Conservation (phyloP, 2,888 invertebrate species). For the Agrochola macilenta region DNA sequence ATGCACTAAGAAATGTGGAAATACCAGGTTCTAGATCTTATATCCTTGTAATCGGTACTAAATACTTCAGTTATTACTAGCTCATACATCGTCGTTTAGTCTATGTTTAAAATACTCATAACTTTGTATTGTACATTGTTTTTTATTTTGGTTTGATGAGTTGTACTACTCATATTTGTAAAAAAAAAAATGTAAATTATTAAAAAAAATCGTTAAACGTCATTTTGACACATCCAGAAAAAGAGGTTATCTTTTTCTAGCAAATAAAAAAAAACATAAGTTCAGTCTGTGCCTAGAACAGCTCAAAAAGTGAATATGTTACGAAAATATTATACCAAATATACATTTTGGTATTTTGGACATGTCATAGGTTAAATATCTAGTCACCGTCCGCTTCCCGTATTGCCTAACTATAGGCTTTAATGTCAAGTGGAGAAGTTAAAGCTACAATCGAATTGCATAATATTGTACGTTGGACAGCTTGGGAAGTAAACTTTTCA, state of each 20-base stretch:
- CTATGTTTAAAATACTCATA: too few species aligned
- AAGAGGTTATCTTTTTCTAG: neutral
- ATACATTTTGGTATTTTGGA: neutral
- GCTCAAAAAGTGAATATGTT: neutral
- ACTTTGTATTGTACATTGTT: too few species aligned
- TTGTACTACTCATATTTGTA: too few species aligned
- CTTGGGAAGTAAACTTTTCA: slow-evolving; percentile 5
- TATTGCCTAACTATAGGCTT: slow-evolving; percentile 18
- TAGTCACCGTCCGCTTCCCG: neutral
- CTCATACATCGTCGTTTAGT: too few species aligned
- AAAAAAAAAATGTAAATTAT: too few species aligned
- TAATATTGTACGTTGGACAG: slow-evolving; percentile 16
- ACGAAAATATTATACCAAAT: neutral
- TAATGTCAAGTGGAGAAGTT: slow-evolving; percentile 21
- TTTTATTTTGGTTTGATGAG: too few species aligned
- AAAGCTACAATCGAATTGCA: slow-evolving; percentile 14
- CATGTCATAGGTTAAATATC: slow-evolving; percentile 14
- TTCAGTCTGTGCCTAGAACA: neutral
- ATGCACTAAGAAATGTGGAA: neutral
- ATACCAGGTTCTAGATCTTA: too few species aligned
- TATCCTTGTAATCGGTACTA: too few species aligned
- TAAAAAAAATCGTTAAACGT: too few species aligned
- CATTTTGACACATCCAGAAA: too few species aligned
- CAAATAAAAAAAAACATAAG: too few species aligned
- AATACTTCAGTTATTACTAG: too few species aligned